These are phyloP conservation scores for Paramormyrops kingsleyae DNA, from an alignment of 2,113 vertebrate species.

Conservation along the genomic window DNA sequence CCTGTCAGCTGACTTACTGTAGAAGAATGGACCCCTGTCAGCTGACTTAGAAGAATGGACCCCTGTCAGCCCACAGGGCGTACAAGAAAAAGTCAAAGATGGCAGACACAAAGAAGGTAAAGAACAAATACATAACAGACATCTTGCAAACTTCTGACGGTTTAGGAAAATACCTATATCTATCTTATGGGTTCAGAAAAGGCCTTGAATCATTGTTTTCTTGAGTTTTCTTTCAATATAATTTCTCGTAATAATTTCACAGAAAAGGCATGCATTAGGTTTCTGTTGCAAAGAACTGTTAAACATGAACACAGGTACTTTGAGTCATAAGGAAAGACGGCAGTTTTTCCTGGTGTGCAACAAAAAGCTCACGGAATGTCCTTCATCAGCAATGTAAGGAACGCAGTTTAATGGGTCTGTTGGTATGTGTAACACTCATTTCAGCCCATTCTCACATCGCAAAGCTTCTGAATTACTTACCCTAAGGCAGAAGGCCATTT, in stretches of 20 bases:
- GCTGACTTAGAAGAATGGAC: background rate
- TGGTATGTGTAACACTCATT: background rate
- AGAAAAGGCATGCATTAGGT: background rate
- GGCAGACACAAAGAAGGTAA: background rate
- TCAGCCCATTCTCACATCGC: background rate
- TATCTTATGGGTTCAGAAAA: background rate
- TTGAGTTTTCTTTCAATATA: background rate
- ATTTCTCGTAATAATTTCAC: background rate
- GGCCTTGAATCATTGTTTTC: background rate
- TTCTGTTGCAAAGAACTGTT: background rate
- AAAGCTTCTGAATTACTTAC: background rate
- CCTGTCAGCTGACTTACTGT: background rate
- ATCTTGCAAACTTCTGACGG: background rate
- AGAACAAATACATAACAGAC: too few species aligned
- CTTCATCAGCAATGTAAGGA: background rate
- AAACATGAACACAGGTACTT: background rate
- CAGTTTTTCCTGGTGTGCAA: background rate
- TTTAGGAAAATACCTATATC: background rate
- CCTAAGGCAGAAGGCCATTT: background rate
- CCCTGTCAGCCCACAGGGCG: background rate
- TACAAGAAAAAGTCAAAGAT: background rate
- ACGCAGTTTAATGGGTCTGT: background rate
- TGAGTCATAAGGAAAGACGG: background rate
- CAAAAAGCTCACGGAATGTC: background rate
- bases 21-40: background rate